Evolutionary conservation across 2,797 vertebrate genomes (phyloP), one percentile per base, ranked within the genome.

Genomic region (Aplochiton taeniatus): DNA sequence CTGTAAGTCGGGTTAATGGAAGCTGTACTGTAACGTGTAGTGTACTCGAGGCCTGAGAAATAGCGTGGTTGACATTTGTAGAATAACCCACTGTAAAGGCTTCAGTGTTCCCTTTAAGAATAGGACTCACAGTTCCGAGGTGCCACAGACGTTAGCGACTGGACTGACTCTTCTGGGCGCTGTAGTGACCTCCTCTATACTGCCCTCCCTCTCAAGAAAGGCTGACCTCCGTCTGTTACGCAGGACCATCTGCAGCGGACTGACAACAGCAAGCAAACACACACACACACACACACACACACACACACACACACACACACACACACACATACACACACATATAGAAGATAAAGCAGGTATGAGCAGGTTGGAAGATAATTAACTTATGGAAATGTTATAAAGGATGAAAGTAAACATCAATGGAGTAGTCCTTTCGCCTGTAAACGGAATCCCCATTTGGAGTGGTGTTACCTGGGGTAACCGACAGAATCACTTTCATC

Each of bases 121-220:
- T n/a, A 18, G 46, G 43, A 46, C 65, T 67, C 51, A 67, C 65
- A 14, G 65, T n/a, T 67, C 57, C 45, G 58, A 17, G 4, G 48
- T n/a, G 46, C 2, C 31, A 31, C n/a, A 31, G 17, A 45, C 11
- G 4, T 31, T 12, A 17, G 43, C 64, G n/a, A 41, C 12, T 7
- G 48, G 13, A 31, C 18, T 20, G 48, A 16, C 53, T 46, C 57
- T n/a, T 19, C 57, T 60, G 13, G 14, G 17, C 41, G n/a, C n/a
- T n/a, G n/a, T n/a, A n/a, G n/a, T 14, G 16, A 48, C 50, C 31
- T 59, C 65, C 48, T 59, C 48, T 46, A 50, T 43, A 10, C 57
- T 60, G 7, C n/a, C 42, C 14, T 53, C 13, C 43, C 51, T 14
- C 14, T 60, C 57, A 18, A 53, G 12, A 49, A 60, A 12, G 1